Evolutionary conservation across 2,113 vertebrate species (phyloP).

Genomic region (Tauraco erythrolophus): DNA sequence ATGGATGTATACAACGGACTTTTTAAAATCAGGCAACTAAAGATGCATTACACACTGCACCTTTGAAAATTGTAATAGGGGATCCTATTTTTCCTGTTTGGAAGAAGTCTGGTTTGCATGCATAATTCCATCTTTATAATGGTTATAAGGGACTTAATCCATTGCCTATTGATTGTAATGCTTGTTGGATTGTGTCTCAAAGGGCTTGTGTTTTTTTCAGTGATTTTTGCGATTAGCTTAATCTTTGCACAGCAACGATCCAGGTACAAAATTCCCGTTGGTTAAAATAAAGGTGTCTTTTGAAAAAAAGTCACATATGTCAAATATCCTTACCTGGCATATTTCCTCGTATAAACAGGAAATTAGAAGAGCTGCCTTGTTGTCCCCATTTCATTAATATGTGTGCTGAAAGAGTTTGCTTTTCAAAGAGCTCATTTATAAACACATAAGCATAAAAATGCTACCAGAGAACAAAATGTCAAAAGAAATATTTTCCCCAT

Average conservation of each 20-base stretch:
- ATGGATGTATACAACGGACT: not conserved
- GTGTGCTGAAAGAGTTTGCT: not conserved
- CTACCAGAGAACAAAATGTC: slow-evolving; percentile 57
- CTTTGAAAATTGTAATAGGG: not conserved
- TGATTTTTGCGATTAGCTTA: not conserved
- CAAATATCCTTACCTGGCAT: not conserved
- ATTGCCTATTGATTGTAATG: not conserved
- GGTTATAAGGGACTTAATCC: not conserved
- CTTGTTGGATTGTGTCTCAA: not conserved
- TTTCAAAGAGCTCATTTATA: slow-evolving; percentile 12
- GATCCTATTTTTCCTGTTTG: not conserved
- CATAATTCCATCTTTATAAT: not conserved
- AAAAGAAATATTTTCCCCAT: slow-evolving; percentile 17
- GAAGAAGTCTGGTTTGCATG: not conserved
- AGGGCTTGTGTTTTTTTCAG: not conserved
- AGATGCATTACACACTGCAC: fast-evolving
- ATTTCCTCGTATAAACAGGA: not conserved
- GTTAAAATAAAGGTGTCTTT: not conserved
- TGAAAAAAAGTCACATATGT: not conserved
- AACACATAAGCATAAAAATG: not conserved
- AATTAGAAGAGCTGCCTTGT: not conserved
- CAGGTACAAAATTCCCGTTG: not conserved
- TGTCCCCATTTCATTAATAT: not conserved
- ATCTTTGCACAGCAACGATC: not conserved
- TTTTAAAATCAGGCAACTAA: not conserved